Evolutionary conservation across 2,888 invertebrate species (phyloP), one percentile per base, ranked within the genome.

Genomic region (Dichetophora obliterata): DNA sequence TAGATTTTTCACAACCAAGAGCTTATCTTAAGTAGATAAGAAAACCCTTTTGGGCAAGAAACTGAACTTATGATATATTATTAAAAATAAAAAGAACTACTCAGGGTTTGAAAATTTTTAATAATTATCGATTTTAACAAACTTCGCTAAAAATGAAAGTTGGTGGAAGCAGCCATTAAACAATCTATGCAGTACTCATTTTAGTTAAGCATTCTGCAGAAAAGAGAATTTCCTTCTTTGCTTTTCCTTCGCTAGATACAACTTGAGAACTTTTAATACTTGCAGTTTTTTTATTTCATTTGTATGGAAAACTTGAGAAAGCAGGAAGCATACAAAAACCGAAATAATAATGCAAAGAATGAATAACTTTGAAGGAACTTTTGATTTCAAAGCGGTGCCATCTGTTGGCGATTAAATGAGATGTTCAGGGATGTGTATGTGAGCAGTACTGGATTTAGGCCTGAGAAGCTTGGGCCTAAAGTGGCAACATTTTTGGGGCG

Each of bases 141-240:
- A 11, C 14, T 43, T 3, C 43, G 14, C 14, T 11, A 43, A 11
- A 43, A 3, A 43, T 14, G 11, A 11, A 43, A 14, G 43, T 4
- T 2, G 43, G 6, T 14, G 22, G 14, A 4, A 4, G 31, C 59
- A 37, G 24, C 24, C 22, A 14, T 37, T 34, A 24, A 52, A 65
- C 31, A 31, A 14, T 43, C 43, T 43, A 43, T 59, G 65, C 65
- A 54, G 69, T 54, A 70, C 59, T 65, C 70, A 43, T 77, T 79
- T 79, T 79, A 79, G 77, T 79, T 77, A 78, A 76, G 66, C 63
- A 75, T 79, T 37, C 63, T 76, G 74, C 59, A 24, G 61, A 76
- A 69, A 75, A 75, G 66, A 76, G 24, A 70, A 76, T 77, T 75
- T 77, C 70, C 75, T 79, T 77, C 77, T 59, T 61, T 75, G 59